Percentiles rank a stretch among this genome's conserved stretches.
phyloP scores from a whole-genome alignment of 2,113 vertebrate genomes.

The Sebastes fasciatus region DNA sequence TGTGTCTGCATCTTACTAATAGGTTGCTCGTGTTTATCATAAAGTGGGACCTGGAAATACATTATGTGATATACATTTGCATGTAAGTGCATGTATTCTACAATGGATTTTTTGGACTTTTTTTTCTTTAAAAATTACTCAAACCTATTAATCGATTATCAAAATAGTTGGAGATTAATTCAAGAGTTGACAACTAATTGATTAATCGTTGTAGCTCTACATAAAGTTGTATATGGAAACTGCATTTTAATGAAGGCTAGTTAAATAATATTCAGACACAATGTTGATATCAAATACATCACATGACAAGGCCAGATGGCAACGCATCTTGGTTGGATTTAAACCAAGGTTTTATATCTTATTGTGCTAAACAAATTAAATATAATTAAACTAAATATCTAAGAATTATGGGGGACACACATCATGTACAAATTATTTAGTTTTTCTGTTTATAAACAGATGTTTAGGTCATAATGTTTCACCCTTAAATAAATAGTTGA shows the following conservation, averaged over 20 bases:
- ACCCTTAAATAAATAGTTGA: neutral
- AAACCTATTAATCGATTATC: no score
- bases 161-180: no score
- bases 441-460: neutral
- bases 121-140: no score
- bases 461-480: neutral
- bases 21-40: neutral
- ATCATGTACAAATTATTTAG: neutral
- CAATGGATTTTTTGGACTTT: neutral
- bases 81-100: constrained; percentile 2
- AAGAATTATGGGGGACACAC: neutral
- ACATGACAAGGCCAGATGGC: neutral
- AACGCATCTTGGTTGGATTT: neutral
- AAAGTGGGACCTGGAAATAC: neutral
- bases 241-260: neutral
- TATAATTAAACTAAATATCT: neutral
- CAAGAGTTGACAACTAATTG: no score
- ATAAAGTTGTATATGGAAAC: neutral
- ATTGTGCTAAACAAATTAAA: neutral
- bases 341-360: neutral
- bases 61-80: neutral
- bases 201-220: no score
- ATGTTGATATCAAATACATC: neutral
- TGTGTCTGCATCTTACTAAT: neutral
- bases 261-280: neutral